These are phyloP conservation scores for Wasmannia auropunctata DNA, from an alignment of 1,140 invertebrate genomes.

Conservation along the genomic window DNA sequence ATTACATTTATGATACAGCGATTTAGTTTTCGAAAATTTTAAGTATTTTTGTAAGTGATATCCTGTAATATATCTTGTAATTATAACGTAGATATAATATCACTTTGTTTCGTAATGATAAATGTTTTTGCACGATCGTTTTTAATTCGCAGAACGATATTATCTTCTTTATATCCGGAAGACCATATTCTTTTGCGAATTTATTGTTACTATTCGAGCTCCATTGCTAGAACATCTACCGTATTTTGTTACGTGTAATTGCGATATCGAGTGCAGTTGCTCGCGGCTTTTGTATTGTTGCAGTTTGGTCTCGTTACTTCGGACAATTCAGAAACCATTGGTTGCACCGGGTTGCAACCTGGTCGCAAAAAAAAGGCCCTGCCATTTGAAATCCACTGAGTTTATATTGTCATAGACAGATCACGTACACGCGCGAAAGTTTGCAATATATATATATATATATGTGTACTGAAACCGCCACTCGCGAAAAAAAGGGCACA, in stretches of 20 bases:
- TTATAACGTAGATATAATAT: neutral
- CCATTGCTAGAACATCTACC: neutral
- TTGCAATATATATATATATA: neutral
- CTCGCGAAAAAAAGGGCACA: neutral
- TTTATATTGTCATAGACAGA: neutral
- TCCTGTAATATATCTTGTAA: neutral
- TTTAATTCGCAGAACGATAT: neutral
- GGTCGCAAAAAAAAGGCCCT: neutral
- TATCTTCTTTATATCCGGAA: neutral
- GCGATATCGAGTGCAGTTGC: neutral
- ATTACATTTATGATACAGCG: neutral
- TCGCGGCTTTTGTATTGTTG: conserved; percentile 5
- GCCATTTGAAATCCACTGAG: conserved; percentile 10
- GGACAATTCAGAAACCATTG: neutral
- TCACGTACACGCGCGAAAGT: neutral
- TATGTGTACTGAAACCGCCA: neutral
- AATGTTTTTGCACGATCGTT: neutral
- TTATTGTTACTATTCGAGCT: neutral
- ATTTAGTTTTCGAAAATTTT: neutral
- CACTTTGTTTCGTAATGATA: neutral
- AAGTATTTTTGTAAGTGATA: neutral
- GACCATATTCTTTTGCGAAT: neutral
- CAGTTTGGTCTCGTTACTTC: conserved; percentile 37
- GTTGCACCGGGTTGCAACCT: neutral
- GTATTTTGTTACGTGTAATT: conserved; percentile 25